These are phyloP conservation scores for Lophochroa leadbeateri DNA, from an alignment of 2,113 vertebrate species.

Conservation along the genomic window DNA sequence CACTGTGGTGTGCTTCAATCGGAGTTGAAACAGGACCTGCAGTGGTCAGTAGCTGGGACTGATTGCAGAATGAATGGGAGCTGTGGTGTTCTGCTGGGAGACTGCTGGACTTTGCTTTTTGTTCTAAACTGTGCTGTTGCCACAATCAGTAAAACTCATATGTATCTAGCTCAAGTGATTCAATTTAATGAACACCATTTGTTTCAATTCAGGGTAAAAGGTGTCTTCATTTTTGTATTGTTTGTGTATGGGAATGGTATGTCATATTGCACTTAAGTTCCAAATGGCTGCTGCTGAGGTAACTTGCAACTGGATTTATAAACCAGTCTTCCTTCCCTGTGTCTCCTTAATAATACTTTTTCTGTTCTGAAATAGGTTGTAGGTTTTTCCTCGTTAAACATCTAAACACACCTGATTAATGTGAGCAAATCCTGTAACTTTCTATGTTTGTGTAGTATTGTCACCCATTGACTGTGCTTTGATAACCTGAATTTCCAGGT, in stretches of 20 bases:
- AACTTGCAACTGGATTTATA: not conserved
- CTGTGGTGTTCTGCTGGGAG: not conserved
- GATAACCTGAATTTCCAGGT: not conserved
- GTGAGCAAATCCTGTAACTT: not conserved
- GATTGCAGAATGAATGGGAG: not conserved
- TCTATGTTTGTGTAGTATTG: not conserved
- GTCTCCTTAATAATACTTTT: not conserved
- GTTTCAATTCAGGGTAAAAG: not conserved
- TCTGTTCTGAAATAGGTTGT: not conserved
- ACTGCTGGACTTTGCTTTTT: not conserved
- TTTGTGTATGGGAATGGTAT: not conserved
- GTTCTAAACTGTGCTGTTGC: rapidly evolving
- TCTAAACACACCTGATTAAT: not conserved
- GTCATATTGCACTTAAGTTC: not conserved
- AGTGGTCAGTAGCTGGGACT: not conserved
- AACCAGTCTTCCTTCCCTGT: not conserved
- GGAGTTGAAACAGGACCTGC: not conserved
- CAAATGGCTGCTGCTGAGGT: not conserved
- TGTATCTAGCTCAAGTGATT: not conserved
- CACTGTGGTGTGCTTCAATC: not conserved
- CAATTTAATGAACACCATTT: not conserved
- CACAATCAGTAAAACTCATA: rapidly evolving
- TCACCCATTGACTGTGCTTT: not conserved
- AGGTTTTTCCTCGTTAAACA: not conserved
- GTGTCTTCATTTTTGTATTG: not conserved